These are phyloP conservation scores for Vidua chalybeata DNA, from an alignment of 2,113 vertebrate genomes.

Conservation along the genomic window DNA sequence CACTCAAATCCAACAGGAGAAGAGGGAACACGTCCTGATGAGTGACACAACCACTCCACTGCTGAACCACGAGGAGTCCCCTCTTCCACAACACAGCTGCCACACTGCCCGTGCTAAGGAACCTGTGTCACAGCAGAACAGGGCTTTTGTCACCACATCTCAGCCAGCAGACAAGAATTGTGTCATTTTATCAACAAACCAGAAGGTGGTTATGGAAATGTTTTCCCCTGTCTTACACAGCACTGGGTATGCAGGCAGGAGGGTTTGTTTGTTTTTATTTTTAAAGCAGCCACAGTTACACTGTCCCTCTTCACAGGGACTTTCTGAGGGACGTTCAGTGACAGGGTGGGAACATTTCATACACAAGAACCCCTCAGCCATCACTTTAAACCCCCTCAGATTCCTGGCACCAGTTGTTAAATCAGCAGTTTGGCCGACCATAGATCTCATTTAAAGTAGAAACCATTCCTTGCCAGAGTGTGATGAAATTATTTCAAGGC, in stretches of 20 bases:
- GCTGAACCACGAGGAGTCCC: neutral
- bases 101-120: accelerated
- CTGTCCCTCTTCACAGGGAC: neutral
- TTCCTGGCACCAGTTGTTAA: neutral
- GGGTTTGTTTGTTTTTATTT: neutral
- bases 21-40: no score
- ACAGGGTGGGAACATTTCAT: neutral
- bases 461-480: neutral
- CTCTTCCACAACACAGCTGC: neutral
- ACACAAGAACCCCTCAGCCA: neutral
- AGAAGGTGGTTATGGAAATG: neutral
- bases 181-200: neutral
- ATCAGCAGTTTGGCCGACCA: neutral
- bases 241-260: neutral
- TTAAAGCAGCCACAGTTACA: no score
- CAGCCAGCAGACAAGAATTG: neutral
- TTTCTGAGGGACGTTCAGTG: neutral
- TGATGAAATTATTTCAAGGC: neutral
- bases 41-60: neutral
- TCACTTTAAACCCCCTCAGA: neutral
- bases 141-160: neutral
- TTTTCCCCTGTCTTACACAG: neutral
- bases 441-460: neutral
- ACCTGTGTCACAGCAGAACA: neutral
- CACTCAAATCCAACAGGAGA: neutral